Conservation (phyloP, 2,888 invertebrate species). For the Calameuta pallipes region DNA sequence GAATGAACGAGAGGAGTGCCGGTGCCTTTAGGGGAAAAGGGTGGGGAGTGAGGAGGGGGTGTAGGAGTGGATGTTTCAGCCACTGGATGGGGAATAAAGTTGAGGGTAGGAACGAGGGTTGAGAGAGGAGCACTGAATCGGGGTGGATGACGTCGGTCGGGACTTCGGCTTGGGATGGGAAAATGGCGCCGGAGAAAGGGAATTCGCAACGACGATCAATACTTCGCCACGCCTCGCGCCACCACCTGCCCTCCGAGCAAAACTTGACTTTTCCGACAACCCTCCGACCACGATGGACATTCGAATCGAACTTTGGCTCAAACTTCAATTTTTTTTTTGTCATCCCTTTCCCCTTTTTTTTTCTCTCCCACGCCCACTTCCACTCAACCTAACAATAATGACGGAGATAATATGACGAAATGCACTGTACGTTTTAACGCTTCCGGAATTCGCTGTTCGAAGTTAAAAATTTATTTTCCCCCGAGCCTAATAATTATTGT, state of each 20-base stretch:
- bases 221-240: constrained; percentile 63
- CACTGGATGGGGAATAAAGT: constrained; percentile 3
- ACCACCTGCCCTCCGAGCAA: constrained; percentile 43
- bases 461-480: neutral
- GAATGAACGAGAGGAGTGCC: constrained; percentile 5
- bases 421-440: neutral
- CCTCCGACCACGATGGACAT: constrained; percentile 14
- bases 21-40: constrained; percentile 7
- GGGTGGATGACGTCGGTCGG: constrained; percentile 54
- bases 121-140: constrained; percentile 32
- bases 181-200: constrained; percentile 44
- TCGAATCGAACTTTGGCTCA: neutral
- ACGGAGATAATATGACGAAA: neutral
- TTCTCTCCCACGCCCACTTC: neutral
- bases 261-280: constrained; percentile 45
- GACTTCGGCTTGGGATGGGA: constrained; percentile 50
- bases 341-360: neutral
- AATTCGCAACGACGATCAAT: constrained; percentile 57
- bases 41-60: constrained; percentile 6
- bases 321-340: neutral
- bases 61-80: neutral
- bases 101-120: constrained; percentile 6
- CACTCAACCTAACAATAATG: neutral
- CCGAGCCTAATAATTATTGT: neutral
- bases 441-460: neutral